Evolutionary conservation across 2,888 invertebrate genomes (phyloP).

Genomic region (Coleophora deauratella): DNA sequence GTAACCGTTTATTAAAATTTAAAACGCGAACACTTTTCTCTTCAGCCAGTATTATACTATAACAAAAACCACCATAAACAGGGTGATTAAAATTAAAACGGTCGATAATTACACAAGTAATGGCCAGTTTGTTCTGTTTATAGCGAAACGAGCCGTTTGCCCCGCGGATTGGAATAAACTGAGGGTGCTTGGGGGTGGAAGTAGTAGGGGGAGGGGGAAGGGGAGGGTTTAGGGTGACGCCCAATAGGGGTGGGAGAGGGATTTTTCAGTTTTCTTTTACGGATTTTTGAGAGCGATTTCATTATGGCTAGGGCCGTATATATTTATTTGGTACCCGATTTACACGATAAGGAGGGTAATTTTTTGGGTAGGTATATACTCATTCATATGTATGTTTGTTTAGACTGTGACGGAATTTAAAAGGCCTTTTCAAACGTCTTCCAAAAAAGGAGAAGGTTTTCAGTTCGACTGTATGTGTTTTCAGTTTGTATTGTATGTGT

Average conservation of each 20-base stretch:
- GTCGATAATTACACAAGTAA: constrained; percentile 38
- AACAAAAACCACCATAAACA: background rate
- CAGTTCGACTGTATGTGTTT: too few relatives aligned
- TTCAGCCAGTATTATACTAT: constrained; percentile 5
- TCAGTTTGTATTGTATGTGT: too few relatives aligned
- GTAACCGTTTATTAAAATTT: background rate
- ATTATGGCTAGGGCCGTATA: too few relatives aligned
- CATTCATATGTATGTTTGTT: too few relatives aligned
- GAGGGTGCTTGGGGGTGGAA: constrained; percentile 17
- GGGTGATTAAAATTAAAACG: constrained; percentile 1
- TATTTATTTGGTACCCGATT: too few relatives aligned
- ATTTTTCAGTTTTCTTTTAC: constrained; percentile 12
- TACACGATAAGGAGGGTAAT: too few relatives aligned
- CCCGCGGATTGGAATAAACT: constrained; percentile 47
- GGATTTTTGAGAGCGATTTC: too few relatives aligned
- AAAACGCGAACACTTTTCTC: constrained; percentile 3
- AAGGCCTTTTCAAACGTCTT: too few relatives aligned
- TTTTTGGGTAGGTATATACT: too few relatives aligned
- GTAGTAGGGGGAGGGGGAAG: constrained; percentile 16
- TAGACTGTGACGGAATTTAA: too few relatives aligned
- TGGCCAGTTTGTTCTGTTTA: constrained; percentile 36
- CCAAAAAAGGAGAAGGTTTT: too few relatives aligned
- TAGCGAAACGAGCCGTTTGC: constrained; percentile 47
- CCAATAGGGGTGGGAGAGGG: constrained; percentile 21
- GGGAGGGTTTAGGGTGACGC: constrained; percentile 26